A percentile compares a stretch with the other conserved stretches of the same genome.
These are phyloP conservation scores for Sceloporus tristichus DNA, from an alignment of 2,113 vertebrate genomes.

Conservation along the genomic window DNA sequence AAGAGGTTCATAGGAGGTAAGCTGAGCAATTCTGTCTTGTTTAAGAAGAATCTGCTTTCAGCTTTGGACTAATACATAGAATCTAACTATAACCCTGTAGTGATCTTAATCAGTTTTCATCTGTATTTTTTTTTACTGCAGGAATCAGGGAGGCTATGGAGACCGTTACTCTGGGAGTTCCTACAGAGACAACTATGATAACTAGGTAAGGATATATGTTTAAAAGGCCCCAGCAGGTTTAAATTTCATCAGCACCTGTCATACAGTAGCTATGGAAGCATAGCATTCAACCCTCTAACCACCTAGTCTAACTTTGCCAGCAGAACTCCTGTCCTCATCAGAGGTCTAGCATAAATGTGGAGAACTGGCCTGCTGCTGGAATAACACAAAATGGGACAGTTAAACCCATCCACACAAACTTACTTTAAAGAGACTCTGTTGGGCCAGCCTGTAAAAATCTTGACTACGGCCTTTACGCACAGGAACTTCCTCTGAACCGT, in stretches of 20 bases:
- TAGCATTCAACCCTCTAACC: not conserved
- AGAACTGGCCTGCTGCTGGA: not conserved
- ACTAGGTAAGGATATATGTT: conserved; percentile 34
- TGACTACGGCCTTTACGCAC: not conserved
- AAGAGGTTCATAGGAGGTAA: not conserved
- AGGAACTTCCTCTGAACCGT: conserved; percentile 7
- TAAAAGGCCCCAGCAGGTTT: not conserved
- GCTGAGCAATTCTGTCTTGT: not conserved
- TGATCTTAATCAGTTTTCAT: not conserved
- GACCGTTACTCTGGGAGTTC: conserved; percentile 46
- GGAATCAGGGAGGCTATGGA: conserved; percentile 48
- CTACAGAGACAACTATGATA: conserved; percentile 50
- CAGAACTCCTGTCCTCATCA: not conserved
- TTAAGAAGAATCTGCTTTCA: not conserved
- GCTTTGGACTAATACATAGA: not conserved
- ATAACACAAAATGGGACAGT: not conserved
- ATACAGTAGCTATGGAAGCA: not conserved
- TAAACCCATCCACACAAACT: not conserved
- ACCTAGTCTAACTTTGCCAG: not conserved
- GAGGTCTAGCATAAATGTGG: not conserved
- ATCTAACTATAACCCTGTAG: not conserved
- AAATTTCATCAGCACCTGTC: not conserved
- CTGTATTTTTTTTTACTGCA: not conserved
- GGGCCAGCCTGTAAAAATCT: conserved; percentile 13
- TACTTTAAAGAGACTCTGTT: conserved; percentile 21